Percentiles rank a stretch among this genome's conserved stretches.
Conservation (phyloP, 2,113 vertebrate species). For the Eurystomus gularis region DNA sequence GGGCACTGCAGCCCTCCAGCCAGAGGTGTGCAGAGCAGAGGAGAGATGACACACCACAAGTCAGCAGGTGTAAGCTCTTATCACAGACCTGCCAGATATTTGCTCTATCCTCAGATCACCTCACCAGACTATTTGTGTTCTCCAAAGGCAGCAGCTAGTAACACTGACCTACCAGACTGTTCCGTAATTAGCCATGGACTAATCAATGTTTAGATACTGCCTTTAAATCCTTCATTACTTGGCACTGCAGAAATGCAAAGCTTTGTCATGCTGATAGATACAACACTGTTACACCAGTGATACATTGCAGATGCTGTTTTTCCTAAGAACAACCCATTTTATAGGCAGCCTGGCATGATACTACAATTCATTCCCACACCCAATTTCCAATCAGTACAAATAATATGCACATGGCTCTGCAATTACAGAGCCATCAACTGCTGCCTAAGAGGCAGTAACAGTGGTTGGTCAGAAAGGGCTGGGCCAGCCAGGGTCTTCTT, state of each 20-base stretch:
- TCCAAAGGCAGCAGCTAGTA: not conserved
- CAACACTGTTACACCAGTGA: not conserved
- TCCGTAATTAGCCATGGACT: not conserved
- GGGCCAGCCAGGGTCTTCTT: not conserved
- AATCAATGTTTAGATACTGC: not conserved
- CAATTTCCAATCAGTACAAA: not conserved
- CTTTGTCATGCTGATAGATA: not conserved
- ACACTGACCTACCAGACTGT: not conserved
- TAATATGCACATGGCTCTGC: not conserved
- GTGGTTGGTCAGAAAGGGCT: not conserved
- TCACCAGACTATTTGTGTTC: not conserved
- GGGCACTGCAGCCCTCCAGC: not conserved
- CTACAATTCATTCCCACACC: not conserved
- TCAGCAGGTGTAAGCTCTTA: not conserved
- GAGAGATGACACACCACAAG: fast-evolving
- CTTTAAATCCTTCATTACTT: not conserved
- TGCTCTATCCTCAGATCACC: not conserved
- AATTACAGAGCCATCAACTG: not conserved
- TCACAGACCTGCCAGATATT: not conserved
- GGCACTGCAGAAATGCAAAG: not conserved
- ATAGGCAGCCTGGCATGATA: not conserved
- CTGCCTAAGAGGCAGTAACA: not conserved
- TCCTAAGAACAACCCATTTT: not conserved
- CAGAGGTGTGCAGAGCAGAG: not conserved
- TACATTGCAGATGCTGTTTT: not conserved